Conservation (phyloP, 2,113 vertebrate genomes). For the Hippocampus abdominalis region DNA sequence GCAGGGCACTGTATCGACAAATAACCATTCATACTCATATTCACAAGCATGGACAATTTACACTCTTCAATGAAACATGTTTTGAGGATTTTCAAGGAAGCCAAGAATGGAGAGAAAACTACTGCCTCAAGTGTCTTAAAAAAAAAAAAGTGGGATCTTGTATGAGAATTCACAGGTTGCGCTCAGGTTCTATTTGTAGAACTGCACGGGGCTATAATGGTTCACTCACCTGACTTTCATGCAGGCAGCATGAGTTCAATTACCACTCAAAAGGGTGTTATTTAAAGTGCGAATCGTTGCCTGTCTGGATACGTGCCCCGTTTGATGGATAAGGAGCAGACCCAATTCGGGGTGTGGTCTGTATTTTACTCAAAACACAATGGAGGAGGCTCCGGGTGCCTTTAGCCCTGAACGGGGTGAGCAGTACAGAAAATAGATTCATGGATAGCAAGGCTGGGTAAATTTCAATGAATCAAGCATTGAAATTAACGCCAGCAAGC, state of each 20-base stretch:
- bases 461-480: too few relatives aligned
- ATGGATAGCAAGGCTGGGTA: not conserved
- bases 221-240: not conserved
- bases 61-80: not conserved
- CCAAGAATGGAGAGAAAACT: not conserved
- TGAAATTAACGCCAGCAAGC: too few relatives aligned
- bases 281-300: not conserved
- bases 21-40: too few relatives aligned
- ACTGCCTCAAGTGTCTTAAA: not conserved
- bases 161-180: not conserved
- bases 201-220: not conserved
- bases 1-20: too few relatives aligned
- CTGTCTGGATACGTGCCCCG: not conserved
- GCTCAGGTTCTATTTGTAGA: not conserved
- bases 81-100: not conserved
- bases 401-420: not conserved
- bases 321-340: too few relatives aligned
- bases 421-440: not conserved
- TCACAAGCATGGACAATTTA: not conserved
- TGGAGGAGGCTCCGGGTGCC: not conserved
- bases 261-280: not conserved
- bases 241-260: not conserved
- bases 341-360: not conserved
- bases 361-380: not conserved
- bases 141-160: not conserved